Conservation (phyloP, 1,140 invertebrate genomes). For the Hyposmocoma kahamanoa region DNA sequence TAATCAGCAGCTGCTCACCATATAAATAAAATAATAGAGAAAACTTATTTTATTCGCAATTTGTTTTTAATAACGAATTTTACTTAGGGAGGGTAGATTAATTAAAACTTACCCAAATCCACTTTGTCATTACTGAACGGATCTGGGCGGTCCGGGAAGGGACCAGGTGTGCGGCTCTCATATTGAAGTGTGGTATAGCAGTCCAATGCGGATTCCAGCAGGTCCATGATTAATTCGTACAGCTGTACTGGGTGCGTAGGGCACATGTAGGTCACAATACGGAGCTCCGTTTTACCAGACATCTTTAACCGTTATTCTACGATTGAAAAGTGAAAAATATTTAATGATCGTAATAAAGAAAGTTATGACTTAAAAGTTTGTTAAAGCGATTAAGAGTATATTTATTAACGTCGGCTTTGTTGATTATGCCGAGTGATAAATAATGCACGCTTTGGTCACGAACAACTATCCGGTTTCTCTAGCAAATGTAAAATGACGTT, state of each 20-base stretch:
- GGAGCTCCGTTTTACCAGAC: constrained; percentile 53
- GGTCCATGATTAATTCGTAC: constrained; percentile 74
- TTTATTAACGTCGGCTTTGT: too few species aligned
- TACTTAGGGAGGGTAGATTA: constrained; percentile 4
- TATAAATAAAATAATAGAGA: too few species aligned
- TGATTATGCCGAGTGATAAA: too few species aligned
- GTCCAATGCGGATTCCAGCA: constrained; percentile 72
- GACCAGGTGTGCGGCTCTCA: constrained; percentile 73
- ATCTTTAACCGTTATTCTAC: too few species aligned
- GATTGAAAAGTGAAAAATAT: too few species aligned
- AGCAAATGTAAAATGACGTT: constrained; percentile 5
- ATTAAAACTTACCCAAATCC: constrained; percentile 72
- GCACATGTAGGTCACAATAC: constrained; percentile 76
- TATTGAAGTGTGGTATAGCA: constrained; percentile 74
- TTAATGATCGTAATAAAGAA: too few species aligned
- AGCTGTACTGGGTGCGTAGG: constrained; percentile 77
- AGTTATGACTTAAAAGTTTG: too few species aligned
- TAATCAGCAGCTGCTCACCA: too few species aligned
- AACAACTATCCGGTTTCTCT: constrained; percentile 20
- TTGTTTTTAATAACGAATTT: too few species aligned
- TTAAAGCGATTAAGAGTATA: too few species aligned
- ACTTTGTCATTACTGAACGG: constrained; percentile 73
- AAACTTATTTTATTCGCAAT: too few species aligned
- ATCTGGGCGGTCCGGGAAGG: constrained; percentile 68
- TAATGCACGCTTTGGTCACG: constrained; percentile 36